Evolutionary conservation across 2,888 invertebrate genomes (phyloP), one percentile per base, ranked within the genome.

Genomic region (Erebia palarica): DNA sequence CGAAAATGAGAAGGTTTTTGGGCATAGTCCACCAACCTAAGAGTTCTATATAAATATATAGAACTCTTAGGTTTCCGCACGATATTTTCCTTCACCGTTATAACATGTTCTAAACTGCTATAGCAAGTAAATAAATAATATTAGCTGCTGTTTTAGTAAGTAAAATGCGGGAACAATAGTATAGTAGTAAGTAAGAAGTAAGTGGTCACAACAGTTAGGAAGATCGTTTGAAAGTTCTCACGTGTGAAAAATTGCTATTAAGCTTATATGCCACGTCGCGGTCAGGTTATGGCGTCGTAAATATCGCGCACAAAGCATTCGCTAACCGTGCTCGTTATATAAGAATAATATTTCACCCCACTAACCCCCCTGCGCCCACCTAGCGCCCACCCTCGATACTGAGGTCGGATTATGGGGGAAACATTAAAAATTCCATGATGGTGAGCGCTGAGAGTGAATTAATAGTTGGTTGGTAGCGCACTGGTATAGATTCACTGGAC

Each of bases 271-370:
- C 65, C 44, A 58, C 69, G 70, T 13, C 18, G 53, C 36, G 60
- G 66, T 66, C 70, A 70, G 55, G 14, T 53, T 55, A 55, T 18
- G 55, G 42, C 16, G 65, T 65, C 55, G 55, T 65, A 65, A 65
- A 65, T 65, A 65, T 65, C 65, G 55, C 42, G 55, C 36, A 65
- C 53, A 42, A 42, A 57, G 55, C 55, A 49, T 49, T 63, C 49
- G 63, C 63, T 63, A 63, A 63, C 63, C 18, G 63, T 49, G 21
- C 21, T 9, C 49, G 63, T 63, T 63, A 49, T 63, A 63, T 63
- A 49, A 63, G 63, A 49, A 13, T 55, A 36, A 53, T 53, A 65
- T 65, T 65, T 55, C 18, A 53, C 53, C 55, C 65, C 5, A 36
- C 63, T 16, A 11, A 11, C 47, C 21, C 18, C 47, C 63, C 27